These are phyloP conservation scores for Dromaius novaehollandiae DNA, from an alignment of 2,113 vertebrate genomes.

Conservation along the genomic window DNA sequence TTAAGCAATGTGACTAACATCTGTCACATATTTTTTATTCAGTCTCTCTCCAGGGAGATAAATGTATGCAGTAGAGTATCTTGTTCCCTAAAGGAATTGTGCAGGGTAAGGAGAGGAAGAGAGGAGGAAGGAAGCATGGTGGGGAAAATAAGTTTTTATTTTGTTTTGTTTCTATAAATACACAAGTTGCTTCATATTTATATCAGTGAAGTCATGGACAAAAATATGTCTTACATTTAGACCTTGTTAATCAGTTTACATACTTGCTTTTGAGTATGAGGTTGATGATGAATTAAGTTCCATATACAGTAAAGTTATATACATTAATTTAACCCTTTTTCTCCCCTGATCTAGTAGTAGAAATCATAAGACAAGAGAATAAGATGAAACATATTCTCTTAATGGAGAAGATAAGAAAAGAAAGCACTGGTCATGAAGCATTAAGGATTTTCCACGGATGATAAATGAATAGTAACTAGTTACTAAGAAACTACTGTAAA, in stretches of 20 bases:
- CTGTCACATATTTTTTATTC: slow-evolving; percentile 15
- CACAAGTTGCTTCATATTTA: neutral
- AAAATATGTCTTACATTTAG: neutral
- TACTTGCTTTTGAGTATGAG: neutral
- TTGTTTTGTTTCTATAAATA: neutral
- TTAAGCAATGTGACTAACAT: slow-evolving; percentile 55
- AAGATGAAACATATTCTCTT: neutral
- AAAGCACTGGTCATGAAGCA: neutral
- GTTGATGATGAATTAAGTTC: neutral
- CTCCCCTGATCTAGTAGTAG: neutral
- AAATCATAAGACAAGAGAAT: neutral
- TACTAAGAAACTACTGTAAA: neutral
- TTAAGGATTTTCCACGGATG: neutral
- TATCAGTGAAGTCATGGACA: neutral
- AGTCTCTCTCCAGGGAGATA: neutral
- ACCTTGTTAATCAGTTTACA: neutral
- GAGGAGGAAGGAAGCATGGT: neutral
- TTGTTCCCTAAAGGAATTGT: slow-evolving; percentile 8
- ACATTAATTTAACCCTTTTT: neutral
- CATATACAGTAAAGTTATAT: neutral
- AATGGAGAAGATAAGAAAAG: neutral
- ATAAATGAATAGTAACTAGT: neutral
- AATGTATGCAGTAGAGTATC: neutral
- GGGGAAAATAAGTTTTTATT: neutral
- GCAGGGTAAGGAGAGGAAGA: neutral